These are phyloP conservation scores for Trematomus loennbergii DNA, from an alignment of 2,113 vertebrate genomes.

Conservation along the genomic window DNA sequence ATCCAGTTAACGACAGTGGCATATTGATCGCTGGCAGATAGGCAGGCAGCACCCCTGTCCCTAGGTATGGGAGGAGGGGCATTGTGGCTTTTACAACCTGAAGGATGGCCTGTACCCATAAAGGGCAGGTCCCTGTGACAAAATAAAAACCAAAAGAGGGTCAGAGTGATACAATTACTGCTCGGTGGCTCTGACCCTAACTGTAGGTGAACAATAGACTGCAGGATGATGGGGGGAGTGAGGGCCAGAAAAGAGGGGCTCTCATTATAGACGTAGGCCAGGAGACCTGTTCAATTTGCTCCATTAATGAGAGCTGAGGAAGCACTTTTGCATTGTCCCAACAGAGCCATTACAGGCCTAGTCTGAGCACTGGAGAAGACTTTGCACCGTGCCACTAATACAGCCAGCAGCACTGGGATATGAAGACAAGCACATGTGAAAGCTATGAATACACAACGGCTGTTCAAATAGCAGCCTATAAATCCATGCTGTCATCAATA, in stretches of 20 bases:
- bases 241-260: conserved; percentile 40
- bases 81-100: conserved; percentile 77
- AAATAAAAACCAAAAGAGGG: conserved; percentile 84
- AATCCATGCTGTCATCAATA: conserved; percentile 63
- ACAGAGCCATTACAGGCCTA: conserved; percentile 87
- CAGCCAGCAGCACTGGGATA: conserved; percentile 57
- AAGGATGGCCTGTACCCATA: conserved; percentile 75
- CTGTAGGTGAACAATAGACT: conserved; percentile 77
- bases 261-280: conserved; percentile 85
- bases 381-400: conserved; percentile 56
- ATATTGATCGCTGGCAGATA: conserved; percentile 80
- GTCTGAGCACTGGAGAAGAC: conserved; percentile 58
- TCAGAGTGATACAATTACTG: conserved; percentile 82
- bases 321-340: conserved; percentile 89
- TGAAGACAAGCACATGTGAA: conserved; percentile 69
- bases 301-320: conserved; percentile 93
- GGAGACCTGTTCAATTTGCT: conserved; percentile 94
- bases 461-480: conserved; percentile 56
- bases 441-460: conserved; percentile 69
- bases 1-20: conserved; percentile 82
- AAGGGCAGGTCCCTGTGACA: conserved; percentile 79
- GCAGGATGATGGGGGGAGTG: conserved; percentile 39
- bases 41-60: conserved; percentile 66
- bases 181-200: conserved; percentile 68
- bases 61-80: conserved; percentile 66